Percentiles rank a stretch among this genome's conserved stretches.
These are phyloP conservation scores for Ranitomeya variabilis DNA, from an alignment of 2,113 vertebrate genomes.

Conservation along the genomic window DNA sequence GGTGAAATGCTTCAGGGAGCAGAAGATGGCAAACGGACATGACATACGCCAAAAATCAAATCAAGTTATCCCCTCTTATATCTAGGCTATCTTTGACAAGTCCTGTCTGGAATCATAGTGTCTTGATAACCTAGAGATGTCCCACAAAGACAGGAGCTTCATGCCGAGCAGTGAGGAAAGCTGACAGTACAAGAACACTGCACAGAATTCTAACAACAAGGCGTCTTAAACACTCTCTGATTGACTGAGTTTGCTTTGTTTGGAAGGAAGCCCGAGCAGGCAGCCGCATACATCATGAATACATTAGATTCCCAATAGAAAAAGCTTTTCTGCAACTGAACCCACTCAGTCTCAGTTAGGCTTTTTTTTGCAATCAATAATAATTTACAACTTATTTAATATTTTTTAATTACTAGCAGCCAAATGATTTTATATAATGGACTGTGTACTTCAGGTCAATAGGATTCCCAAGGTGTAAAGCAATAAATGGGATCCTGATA, in stretches of 20 bases:
- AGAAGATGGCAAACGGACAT: constrained; percentile 8
- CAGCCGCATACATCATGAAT: not conserved
- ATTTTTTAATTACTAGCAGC: not conserved
- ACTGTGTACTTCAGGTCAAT: not conserved
- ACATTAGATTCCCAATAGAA: not conserved
- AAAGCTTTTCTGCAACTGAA: not conserved
- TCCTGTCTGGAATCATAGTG: constrained; percentile 60
- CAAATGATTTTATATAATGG: not conserved
- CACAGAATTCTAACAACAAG: not conserved
- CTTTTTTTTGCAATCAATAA: not conserved
- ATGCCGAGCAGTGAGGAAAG: constrained; percentile 23
- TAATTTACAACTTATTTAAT: not conserved
- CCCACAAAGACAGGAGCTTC: constrained; percentile 59
- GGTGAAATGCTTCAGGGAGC: not conserved
- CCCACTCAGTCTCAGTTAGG: not conserved
- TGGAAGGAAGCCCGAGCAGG: not conserved
- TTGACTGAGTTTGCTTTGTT: constrained; percentile 20
- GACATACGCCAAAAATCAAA: constrained; percentile 60
- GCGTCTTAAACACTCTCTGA: constrained; percentile 23
- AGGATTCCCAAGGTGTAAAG: not conserved
- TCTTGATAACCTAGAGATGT: constrained; percentile 57
- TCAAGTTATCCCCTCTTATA: constrained; percentile 55
- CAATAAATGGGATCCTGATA: not conserved
- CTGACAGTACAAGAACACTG: constrained; percentile 23
- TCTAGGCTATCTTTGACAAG: constrained; percentile 59